Evolutionary conservation across 2,888 invertebrate genomes (phyloP), one percentile per base, ranked within the genome.

Genomic region (Invenusta paracnida): DNA sequence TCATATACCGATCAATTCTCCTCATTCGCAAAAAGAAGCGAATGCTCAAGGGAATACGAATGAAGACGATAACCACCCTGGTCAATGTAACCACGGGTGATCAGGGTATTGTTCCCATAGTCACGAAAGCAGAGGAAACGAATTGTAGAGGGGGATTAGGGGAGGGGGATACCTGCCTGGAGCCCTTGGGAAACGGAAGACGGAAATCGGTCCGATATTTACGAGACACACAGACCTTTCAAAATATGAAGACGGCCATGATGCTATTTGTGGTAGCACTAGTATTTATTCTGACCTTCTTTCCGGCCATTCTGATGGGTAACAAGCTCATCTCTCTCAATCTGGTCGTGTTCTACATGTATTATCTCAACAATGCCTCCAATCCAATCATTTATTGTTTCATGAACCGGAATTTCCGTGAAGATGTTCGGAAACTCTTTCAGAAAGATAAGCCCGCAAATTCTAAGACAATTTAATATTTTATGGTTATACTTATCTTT

Each of bases 311-410:
- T 88, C 87, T 91, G 1, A 90, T 90, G 89, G 89, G 90, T 1
- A 87, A 89, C 31, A 29, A 82, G 1, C 85, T 89, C 48, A 85
- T 90, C 0, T 85, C 87, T 0, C 88, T 89, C 88, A 89, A 90
- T 85, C 86, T 88, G 30, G 88, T 90, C 31, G 88, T 91, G 17
- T 91, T 91, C 87, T 91, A 91, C 87, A 88, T 91, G 88, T 91
- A 91, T 87, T 91, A 90, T 87, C 88, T 90, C 81, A 91, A 91
- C 88, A 91, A 91, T 87, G 90, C 90, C 67, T 91, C 90, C 31
- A 91, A 91, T 88, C 91, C 91, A 0, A 89, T 91, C 86, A 91
- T 91, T 82, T 91, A 91, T 88, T 90, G 91, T 67, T 91, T 91
- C 87, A 89, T 91, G 89, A 91, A 91, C 89, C 89, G 90, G 86